These are phyloP conservation scores for Drosophila gaucha DNA, from an alignment of 2,888 invertebrate species.

Conservation along the genomic window DNA sequence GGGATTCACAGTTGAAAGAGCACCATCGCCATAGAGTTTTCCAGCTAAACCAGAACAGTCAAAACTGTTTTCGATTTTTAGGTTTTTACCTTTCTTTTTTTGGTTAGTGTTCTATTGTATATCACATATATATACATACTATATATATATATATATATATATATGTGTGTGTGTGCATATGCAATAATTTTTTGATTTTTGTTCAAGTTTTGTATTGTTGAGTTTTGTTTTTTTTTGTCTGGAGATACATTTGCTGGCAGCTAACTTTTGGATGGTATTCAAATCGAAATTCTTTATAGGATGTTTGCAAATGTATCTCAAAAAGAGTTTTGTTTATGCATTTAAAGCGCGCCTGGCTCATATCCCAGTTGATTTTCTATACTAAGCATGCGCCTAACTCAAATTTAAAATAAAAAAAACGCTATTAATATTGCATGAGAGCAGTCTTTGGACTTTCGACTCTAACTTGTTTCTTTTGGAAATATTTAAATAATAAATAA, in stretches of 20 bases:
- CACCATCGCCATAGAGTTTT: conserved; percentile 85
- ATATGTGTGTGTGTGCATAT: neutral
- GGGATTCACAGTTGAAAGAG: conserved; percentile 88
- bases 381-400: conserved; percentile 38
- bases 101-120: conserved; percentile 62
- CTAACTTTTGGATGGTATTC: neutral
- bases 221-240: conserved; percentile 25
- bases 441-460: neutral
- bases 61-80: conserved; percentile 46
- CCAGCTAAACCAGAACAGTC: conserved; percentile 35
- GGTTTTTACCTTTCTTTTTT: conserved; percentile 55
- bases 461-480: neutral
- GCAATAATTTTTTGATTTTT: conserved; percentile 36
- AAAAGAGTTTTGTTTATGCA: conserved; percentile 20
- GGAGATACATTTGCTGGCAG: conserved; percentile 23
- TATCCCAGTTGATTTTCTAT: conserved; percentile 9
- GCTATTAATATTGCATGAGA: conserved; percentile 44
- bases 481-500: neutral
- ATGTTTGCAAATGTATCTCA: conserved; percentile 33
- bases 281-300: neutral
- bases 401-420: too few relatives aligned
- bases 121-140: conserved; percentile 7
- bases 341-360: conserved; percentile 22
- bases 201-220: conserved; percentile 35
- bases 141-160: neutral